Percentiles rank a stretch among this genome's conserved stretches.
Evolutionary conservation across 1,140 invertebrate species (phyloP).

Genomic region (Drosophila varians): DNA sequence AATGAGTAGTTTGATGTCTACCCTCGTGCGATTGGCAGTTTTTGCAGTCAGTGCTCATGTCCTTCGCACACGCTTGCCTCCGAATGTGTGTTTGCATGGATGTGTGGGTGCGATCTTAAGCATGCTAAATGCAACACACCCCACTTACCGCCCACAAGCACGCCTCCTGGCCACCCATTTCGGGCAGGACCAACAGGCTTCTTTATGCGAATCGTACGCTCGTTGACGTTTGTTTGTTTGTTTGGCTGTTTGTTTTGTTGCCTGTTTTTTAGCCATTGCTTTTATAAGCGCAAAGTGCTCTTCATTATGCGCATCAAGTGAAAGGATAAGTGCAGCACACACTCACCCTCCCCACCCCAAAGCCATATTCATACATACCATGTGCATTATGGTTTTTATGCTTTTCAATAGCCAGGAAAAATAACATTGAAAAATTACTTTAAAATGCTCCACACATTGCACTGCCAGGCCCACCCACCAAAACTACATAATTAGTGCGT

Average conservation of each 20-base stretch:
- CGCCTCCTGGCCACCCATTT: neutral
- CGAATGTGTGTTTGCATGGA: conserved; percentile 2
- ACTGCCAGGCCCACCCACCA: no score
- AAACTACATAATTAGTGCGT: neutral
- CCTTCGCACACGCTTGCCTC: conserved; percentile 52
- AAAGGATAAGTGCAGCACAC: conserved; percentile 66
- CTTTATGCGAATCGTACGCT: conserved; percentile 41
- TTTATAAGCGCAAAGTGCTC: conserved; percentile 82
- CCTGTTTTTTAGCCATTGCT: conserved; percentile 73
- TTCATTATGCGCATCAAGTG: conserved; percentile 82
- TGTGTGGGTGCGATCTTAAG: conserved; percentile 51
- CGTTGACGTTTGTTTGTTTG: conserved; percentile 56
- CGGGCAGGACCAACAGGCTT: conserved; percentile 16
- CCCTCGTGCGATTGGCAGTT: conserved; percentile 37
- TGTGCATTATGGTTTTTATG: conserved; percentile 54
- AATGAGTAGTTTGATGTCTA: no score
- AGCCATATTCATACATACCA: conserved; percentile 17
- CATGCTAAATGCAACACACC: conserved; percentile 59
- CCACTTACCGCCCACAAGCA: neutral
- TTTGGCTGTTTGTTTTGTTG: conserved; percentile 60
- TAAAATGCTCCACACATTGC: conserved; percentile 28
- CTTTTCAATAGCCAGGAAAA: conserved; percentile 45
- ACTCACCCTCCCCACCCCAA: conserved; percentile 22
- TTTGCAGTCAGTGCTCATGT: conserved; percentile 71
- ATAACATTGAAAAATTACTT: conserved; percentile 53